phyloP scores from a whole-genome alignment of 2,888 invertebrate species.

The Microplitis manilae region DNA sequence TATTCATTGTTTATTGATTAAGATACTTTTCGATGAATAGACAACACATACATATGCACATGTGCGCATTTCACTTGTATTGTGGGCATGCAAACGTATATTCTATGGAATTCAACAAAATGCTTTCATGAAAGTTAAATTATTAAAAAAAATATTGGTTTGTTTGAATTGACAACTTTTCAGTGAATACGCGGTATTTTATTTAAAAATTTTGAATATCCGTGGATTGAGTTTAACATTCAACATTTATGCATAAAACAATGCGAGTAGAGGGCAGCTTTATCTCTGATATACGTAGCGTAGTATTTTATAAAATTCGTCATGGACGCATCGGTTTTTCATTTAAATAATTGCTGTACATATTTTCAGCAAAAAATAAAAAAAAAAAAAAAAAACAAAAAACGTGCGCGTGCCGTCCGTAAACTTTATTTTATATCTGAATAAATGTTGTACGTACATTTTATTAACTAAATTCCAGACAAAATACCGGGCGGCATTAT shows the following conservation, averaged over 20 bases:
- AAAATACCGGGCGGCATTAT: conserved; percentile 42
- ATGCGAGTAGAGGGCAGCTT: neutral
- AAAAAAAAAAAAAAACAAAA: conserved; percentile 8
- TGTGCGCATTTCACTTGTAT: too few relatives aligned
- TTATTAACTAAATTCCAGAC: conserved; percentile 27
- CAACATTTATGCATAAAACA: neutral
- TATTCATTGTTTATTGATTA: conserved; percentile 32
- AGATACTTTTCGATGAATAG: conserved; percentile 5
- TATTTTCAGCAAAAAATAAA: conserved; percentile 35
- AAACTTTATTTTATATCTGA: conserved; percentile 45
- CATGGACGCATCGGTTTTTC: conserved; percentile 24
- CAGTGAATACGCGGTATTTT: neutral
- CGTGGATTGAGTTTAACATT: neutral
- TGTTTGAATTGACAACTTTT: neutral
- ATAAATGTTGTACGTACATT: conserved; percentile 42
- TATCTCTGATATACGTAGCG: neutral
- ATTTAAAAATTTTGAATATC: neutral
- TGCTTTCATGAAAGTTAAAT: neutral
- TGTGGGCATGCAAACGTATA: neutral
- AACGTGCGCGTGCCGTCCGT: conserved; percentile 12
- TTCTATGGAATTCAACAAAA: neutral
- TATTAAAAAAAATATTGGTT: neutral
- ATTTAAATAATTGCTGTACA: conserved; percentile 43
- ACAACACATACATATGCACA: neutral
- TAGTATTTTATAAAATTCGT: neutral